phyloP scores from a whole-genome alignment of 1,140 invertebrate species.

The Glossosoma conforme region DNA sequence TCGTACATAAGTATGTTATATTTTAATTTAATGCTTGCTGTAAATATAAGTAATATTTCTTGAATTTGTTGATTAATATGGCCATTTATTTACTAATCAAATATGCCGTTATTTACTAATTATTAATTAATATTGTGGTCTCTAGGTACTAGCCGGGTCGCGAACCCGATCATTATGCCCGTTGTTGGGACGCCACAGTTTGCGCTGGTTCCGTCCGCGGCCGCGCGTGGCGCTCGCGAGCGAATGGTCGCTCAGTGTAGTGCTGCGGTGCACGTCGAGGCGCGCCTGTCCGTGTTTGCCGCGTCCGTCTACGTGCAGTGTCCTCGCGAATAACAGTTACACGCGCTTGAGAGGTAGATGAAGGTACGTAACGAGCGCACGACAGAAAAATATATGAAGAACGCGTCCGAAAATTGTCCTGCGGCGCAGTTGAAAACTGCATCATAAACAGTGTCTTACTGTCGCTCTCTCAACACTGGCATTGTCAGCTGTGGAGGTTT shows the following conservation, averaged over 20 bases:
- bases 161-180: too few relatives aligned
- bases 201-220: constrained; percentile 27
- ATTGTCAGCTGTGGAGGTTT: constrained; percentile 22
- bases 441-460: neutral
- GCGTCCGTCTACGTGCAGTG: constrained; percentile 45
- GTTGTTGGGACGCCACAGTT: too few relatives aligned
- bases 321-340: constrained; percentile 45
- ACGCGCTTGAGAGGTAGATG: constrained; percentile 51
- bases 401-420: constrained; percentile 1
- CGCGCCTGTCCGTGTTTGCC: constrained; percentile 52
- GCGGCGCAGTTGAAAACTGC: neutral
- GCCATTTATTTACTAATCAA: too few relatives aligned
- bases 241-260: constrained; percentile 53
- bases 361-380: constrained; percentile 48
- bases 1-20: too few relatives aligned
- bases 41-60: too few relatives aligned
- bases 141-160: too few relatives aligned
- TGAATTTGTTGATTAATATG: too few relatives aligned
- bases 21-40: too few relatives aligned
- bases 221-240: constrained; percentile 48
- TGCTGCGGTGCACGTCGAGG: constrained; percentile 52
- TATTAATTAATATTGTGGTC: too few relatives aligned
- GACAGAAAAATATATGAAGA: too few relatives aligned
- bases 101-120: too few relatives aligned
- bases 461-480: constrained; percentile 13